A percentile compares a stretch with the other conserved stretches of the same genome.
Evolutionary conservation across 2,888 invertebrate species (phyloP).

Genomic region (Epiblema foenella): DNA sequence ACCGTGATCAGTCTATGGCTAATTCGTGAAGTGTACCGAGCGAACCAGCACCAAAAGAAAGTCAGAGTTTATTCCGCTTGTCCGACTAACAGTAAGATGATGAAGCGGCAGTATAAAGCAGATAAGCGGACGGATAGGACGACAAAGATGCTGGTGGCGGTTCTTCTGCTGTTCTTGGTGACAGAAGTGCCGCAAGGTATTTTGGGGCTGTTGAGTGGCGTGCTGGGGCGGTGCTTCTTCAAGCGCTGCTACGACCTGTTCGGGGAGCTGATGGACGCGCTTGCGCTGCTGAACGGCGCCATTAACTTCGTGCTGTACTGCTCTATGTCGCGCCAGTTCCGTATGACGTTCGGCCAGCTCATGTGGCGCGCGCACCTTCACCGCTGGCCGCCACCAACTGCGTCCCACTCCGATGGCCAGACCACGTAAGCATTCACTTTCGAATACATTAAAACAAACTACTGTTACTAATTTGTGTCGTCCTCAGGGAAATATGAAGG

Average conservation of each 20-base stretch:
- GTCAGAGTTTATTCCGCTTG: constrained; percentile 80
- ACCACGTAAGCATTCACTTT: constrained; percentile 84
- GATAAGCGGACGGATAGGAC: constrained; percentile 89
- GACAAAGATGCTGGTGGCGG: constrained; percentile 95
- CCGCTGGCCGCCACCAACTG: constrained; percentile 77
- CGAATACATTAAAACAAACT: background rate
- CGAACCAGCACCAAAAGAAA: constrained; percentile 87
- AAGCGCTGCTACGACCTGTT: constrained; percentile 91
- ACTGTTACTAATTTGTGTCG: too few species aligned
- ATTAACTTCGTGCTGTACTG: constrained; percentile 98
- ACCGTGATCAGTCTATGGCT: constrained; percentile 90
- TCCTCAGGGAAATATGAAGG: too few species aligned
- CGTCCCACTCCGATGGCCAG: constrained; percentile 86
- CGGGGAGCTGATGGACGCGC: constrained; percentile 95
- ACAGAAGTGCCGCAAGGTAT: constrained; percentile 95
- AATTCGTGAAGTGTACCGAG: constrained; percentile 89
- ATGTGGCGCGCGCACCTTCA: constrained; percentile 78
- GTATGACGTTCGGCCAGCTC: constrained; percentile 83
- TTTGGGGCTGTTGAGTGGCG: constrained; percentile 76
- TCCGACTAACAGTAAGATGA: constrained; percentile 69
- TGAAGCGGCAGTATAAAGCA: constrained; percentile 73
- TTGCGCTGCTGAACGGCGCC: constrained; percentile 95
- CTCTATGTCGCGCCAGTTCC: constrained; percentile 97
- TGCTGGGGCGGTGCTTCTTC: constrained; percentile 89
- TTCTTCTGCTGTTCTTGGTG: constrained; percentile 92